Conservation (phyloP, 2,888 invertebrate genomes). For the Escarpia spicata region DNA sequence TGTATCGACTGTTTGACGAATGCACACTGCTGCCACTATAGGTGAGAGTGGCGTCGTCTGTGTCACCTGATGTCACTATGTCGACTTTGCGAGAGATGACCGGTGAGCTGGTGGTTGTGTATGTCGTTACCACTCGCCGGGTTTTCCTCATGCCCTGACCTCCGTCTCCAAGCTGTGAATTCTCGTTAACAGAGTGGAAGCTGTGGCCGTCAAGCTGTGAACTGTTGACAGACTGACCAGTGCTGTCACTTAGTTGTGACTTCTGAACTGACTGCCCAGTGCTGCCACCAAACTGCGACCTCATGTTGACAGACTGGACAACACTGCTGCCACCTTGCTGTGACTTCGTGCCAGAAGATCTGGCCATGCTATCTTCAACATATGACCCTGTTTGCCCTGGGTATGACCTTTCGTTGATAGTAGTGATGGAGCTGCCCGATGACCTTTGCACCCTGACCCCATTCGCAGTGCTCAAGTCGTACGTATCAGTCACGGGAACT, state of each 20-base stretch:
- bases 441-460: conserved; percentile 2
- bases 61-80: not conserved
- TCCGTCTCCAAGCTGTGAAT: not conserved
- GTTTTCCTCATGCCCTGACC: not conserved
- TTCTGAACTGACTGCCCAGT: not conserved
- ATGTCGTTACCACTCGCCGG: not conserved
- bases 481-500: not conserved
- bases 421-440: not conserved
- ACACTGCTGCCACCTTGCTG: not conserved
- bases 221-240: not conserved
- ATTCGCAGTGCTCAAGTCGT: not conserved
- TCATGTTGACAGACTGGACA: not conserved
- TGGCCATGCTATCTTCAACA: not conserved
- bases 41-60: not conserved
- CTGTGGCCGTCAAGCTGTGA: not conserved
- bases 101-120: not conserved
- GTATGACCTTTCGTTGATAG: not conserved
- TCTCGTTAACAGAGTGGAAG: not conserved
- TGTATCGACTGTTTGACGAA: not conserved
- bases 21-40: not conserved
- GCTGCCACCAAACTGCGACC: not conserved
- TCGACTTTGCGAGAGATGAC: not conserved
- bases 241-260: not conserved
- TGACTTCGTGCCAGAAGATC: not conserved
- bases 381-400: not conserved